Percentiles rank a stretch among this genome's conserved stretches.
phyloP scores from a whole-genome alignment of 1,140 invertebrate species.

The Drosophila ogumai region DNA sequence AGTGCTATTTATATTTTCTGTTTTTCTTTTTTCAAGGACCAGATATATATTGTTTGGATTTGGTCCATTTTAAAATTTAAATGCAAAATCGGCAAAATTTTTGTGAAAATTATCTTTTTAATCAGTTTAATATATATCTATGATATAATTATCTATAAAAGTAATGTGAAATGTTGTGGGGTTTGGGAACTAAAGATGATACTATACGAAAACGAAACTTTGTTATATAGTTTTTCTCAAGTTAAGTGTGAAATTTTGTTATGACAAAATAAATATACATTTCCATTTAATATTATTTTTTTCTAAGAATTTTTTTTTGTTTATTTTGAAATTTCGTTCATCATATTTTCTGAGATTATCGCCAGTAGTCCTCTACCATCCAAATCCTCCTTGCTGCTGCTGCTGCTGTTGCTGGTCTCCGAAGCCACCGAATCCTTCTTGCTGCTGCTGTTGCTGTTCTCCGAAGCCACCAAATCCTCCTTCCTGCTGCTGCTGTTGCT shows the following conservation, averaged over 20 bases:
- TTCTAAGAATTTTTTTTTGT: not conserved
- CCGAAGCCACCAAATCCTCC: constrained; percentile 4
- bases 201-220: too few relatives aligned
- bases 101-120: not conserved
- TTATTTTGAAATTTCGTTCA: not conserved
- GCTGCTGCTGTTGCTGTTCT: constrained; percentile 26
- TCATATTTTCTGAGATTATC: constrained; percentile 35
- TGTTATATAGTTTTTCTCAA: not conserved
- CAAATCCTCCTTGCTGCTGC: constrained; percentile 14
- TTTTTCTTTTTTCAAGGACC: not conserved
- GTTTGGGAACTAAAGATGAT: not conserved
- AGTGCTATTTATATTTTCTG: not conserved
- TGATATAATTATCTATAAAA: not conserved
- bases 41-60: not conserved
- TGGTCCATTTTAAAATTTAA: constrained; percentile 1
- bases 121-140: not conserved
- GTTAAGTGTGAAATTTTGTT: not conserved
- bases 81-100: not conserved
- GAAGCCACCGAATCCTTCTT: not conserved
- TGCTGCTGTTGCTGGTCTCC: constrained; percentile 25
- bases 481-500: constrained; percentile 27
- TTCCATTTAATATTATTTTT: not conserved
- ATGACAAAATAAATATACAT: not conserved
- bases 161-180: not conserved
- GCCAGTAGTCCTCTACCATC: not conserved